A percentile compares a stretch with the other conserved stretches of the same genome.
phyloP scores from a whole-genome alignment of 2,888 invertebrate species.

The Lithophane leautieri region DNA sequence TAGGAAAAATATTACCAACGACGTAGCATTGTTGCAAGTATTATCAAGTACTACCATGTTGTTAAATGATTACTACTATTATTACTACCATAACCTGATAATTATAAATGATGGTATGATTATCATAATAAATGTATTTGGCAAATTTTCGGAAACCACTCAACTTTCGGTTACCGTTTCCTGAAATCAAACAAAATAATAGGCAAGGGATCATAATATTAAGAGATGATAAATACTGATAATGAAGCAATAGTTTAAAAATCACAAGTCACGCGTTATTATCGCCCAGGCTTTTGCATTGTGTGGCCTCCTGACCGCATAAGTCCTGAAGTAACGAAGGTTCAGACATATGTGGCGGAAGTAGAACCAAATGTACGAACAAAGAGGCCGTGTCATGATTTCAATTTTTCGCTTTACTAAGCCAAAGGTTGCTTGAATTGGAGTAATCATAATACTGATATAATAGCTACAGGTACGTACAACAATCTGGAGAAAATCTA shows the following conservation, averaged over 20 bases:
- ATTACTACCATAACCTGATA: background rate
- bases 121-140: background rate
- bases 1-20: background rate
- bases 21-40: background rate
- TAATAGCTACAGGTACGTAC: conserved; percentile 44
- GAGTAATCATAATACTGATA: conserved; percentile 50
- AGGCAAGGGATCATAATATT: no score
- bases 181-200: rapidly evolving
- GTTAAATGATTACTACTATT: background rate
- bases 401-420: conserved; percentile 55
- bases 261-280: background rate
- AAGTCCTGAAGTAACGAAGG: conserved; percentile 1
- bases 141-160: no score
- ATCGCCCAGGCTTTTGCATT: background rate
- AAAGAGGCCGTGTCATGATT: conserved; percentile 46
- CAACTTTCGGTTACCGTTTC: no score
- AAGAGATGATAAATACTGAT: background rate
- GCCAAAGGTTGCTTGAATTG: conserved; percentile 42
- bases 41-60: background rate
- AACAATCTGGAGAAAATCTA: conserved; percentile 16
- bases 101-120: background rate
- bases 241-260: background rate
- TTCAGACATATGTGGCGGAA: conserved; percentile 1
- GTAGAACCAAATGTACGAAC: conserved; percentile 13
- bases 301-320: background rate